Evolutionary conservation across 1,140 invertebrate genomes (phyloP).

Genomic region (Lepidurus packardi): DNA sequence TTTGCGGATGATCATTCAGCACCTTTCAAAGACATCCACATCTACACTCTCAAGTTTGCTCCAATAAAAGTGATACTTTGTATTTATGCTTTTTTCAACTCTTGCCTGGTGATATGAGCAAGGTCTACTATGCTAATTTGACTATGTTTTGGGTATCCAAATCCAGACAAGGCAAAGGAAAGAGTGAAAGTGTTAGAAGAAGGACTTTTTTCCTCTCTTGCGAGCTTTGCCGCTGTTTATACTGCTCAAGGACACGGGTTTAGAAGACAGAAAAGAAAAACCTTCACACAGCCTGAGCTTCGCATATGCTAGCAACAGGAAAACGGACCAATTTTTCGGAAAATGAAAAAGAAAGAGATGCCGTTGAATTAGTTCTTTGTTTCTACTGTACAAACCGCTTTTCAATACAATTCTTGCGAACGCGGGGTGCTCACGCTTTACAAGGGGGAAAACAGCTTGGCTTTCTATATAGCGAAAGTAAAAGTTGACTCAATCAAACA

Average conservation of each 20-base stretch:
- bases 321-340: not conserved
- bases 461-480: not conserved
- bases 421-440: no score
- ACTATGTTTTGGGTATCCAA: not conserved
- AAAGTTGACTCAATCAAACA: not conserved
- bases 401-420: no score
- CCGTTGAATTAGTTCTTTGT: no score
- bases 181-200: not conserved
- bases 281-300: not conserved
- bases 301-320: not conserved
- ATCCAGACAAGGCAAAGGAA: not conserved
- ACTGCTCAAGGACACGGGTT: not conserved
- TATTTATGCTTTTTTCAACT: no score
- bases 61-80: no score
- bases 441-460: not conserved
- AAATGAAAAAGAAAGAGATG: not conserved
- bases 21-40: no score
- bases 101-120: not conserved
- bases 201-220: constrained; percentile 2
- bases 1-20: no score
- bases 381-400: no score
- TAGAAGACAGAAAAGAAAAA: constrained; percentile 5
- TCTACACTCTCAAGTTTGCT: no score
- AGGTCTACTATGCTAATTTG: not conserved
- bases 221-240: not conserved